phyloP scores from a whole-genome alignment of 2,797 vertebrate genomes.

The Anabas testudineus region DNA sequence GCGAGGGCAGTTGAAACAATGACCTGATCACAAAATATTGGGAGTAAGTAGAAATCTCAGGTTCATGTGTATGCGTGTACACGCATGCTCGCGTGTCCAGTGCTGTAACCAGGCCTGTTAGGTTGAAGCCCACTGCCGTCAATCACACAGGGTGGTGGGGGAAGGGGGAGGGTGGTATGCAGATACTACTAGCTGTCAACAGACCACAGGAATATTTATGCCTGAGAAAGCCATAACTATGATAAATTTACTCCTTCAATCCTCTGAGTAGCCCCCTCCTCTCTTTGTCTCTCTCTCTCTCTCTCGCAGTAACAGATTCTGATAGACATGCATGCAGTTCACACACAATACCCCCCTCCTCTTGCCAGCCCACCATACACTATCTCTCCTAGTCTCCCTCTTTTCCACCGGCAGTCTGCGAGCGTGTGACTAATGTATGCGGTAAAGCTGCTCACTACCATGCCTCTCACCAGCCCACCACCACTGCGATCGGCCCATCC shows the following conservation, averaged over 20 bases:
- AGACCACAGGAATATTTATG: slow-evolving; percentile 96
- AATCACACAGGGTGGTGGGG: slow-evolving; percentile 84
- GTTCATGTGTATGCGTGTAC: slow-evolving; percentile 9
- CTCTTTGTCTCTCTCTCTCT: slow-evolving; percentile 52
- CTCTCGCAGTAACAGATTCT: slow-evolving; percentile 64
- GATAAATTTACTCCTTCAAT: slow-evolving; percentile 94
- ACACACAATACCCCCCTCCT: slow-evolving; percentile 64
- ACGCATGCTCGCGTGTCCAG: slow-evolving; percentile 55
- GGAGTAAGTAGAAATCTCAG: slow-evolving; percentile 29
- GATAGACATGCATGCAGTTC: slow-evolving; percentile 77
- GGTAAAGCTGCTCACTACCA: slow-evolving; percentile 83
- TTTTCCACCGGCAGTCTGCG: slow-evolving; percentile 70
- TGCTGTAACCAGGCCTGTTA: slow-evolving; percentile 81
- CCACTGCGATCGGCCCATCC: slow-evolving; percentile 87
- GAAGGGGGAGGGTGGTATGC: slow-evolving; percentile 77
- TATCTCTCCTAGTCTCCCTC: slow-evolving; percentile 74
- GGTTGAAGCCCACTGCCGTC: slow-evolving; percentile 88
- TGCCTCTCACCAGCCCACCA: slow-evolving; percentile 74
- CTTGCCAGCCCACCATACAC: slow-evolving; percentile 54
- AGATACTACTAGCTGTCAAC: slow-evolving; percentile 95
- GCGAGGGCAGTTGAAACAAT: slow-evolving; percentile 2
- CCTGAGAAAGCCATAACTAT: slow-evolving; percentile 97
- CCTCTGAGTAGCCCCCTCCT: slow-evolving; percentile 75
- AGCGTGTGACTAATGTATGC: slow-evolving; percentile 83
- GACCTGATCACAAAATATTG: slow-evolving; percentile 23